These are phyloP conservation scores for Metaphire vulgaris DNA, from an alignment of 1,140 invertebrate species.

Conservation along the genomic window DNA sequence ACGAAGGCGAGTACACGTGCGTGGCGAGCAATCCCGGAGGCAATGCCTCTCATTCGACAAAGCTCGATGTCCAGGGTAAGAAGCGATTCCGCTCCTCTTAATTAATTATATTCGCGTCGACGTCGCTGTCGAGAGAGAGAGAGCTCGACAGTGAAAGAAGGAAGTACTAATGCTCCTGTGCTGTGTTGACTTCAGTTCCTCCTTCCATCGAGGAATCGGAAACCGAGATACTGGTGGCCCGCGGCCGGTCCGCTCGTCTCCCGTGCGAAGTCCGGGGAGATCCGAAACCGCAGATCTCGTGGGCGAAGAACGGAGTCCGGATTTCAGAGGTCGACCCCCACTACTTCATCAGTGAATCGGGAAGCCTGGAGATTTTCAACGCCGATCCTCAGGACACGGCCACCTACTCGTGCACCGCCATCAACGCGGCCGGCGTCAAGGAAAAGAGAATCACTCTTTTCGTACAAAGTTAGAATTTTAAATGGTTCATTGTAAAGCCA, in stretches of 20 bases:
- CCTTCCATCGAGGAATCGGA: conserved; percentile 40
- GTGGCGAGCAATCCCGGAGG: conserved; percentile 52
- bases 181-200: conserved; percentile 39
- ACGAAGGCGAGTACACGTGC: conserved; percentile 53
- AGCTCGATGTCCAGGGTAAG: conserved; percentile 52
- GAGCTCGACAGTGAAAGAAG: too few relatives aligned
- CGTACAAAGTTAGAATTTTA: conserved; percentile 36
- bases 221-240: conserved; percentile 36
- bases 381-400: conserved; percentile 47
- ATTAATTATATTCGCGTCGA: too few relatives aligned
- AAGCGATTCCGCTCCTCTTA: too few relatives aligned
- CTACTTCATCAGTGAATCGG: conserved; percentile 47
- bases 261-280: conserved; percentile 51
- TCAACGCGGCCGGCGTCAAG: conserved; percentile 44
- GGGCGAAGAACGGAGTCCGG: conserved; percentile 45
- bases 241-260: conserved; percentile 44
- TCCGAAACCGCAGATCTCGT: conserved; percentile 45
- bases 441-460: conserved; percentile 36
- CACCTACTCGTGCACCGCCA: conserved; percentile 47
- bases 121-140: too few relatives aligned
- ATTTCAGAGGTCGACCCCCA: conserved; percentile 46
- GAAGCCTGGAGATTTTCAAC: conserved; percentile 51
- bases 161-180: too few relatives aligned
- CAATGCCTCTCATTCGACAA: conserved; percentile 48
- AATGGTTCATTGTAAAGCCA: background rate